Evolutionary conservation across 2,797 vertebrate species (phyloP).

Genomic region (Heteromormyrus szaboi): DNA sequence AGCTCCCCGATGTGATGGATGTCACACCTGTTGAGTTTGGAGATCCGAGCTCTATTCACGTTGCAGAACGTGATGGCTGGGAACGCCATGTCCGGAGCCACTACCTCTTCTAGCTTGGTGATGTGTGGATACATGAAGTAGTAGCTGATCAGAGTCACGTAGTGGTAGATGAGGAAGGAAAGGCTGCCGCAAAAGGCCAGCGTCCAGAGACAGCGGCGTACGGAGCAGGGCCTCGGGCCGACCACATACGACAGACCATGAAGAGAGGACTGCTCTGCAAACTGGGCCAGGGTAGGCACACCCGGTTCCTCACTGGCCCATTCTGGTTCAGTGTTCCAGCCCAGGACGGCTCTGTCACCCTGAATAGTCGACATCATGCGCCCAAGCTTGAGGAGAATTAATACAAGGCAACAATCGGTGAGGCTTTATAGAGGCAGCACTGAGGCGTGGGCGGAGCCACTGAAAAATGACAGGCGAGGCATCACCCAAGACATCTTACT

Average conservation of each 20-base stretch:
- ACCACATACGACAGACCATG: constrained; percentile 28
- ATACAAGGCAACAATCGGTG: neutral
- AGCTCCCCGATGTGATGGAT: constrained; percentile 29
- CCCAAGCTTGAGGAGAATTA: neutral
- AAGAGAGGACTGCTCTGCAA: constrained; percentile 28
- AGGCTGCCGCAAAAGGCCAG: constrained; percentile 28
- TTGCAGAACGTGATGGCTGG: constrained; percentile 34
- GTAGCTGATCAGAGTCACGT: constrained; percentile 8
- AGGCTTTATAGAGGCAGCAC: neutral
- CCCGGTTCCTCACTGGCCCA: neutral
- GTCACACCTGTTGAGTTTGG: constrained; percentile 27
- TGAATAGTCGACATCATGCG: neutral
- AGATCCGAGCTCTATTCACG: constrained; percentile 33
- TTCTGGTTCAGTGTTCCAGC: neutral
- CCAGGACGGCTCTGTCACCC: neutral
- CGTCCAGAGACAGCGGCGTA: constrained; percentile 27
- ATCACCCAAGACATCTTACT: neutral
- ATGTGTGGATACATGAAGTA: constrained; percentile 35
- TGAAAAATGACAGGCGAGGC: neutral
- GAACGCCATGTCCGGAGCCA: constrained; percentile 27
- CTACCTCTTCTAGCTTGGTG: constrained; percentile 30
- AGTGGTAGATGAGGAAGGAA: constrained; percentile 26
- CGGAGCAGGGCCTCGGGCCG: constrained; percentile 21
- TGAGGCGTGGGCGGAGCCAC: neutral
- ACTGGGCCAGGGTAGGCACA: constrained; percentile 12